Evolutionary conservation across 2,888 invertebrate genomes (phyloP).

Genomic region (Coelopa pilipes): DNA sequence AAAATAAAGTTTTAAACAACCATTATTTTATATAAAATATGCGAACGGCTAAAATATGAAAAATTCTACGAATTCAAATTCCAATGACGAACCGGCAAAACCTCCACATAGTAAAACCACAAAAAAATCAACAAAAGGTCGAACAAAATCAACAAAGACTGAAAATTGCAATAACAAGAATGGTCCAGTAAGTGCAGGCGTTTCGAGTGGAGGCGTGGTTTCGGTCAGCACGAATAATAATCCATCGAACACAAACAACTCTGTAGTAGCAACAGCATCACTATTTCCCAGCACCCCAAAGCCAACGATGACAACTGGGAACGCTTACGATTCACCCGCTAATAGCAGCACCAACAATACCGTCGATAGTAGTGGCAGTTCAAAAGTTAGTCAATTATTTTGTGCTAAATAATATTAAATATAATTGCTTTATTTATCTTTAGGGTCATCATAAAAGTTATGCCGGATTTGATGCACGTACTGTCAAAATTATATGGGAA

Average conservation of each 20-base stretch:
- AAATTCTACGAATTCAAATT: conserved; percentile 33
- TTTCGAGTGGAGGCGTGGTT: conserved; percentile 38
- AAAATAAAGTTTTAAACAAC: too few species aligned
- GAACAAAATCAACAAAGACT: conserved; percentile 56
- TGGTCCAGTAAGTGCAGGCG: conserved; percentile 41
- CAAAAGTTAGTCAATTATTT: not conserved
- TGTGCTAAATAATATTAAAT: not conserved
- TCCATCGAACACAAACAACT: conserved; percentile 44
- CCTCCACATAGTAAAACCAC: conserved; percentile 54
- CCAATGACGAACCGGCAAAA: conserved; percentile 46
- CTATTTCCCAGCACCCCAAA: conserved; percentile 56
- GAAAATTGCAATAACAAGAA: conserved; percentile 44
- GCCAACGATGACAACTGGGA: conserved; percentile 38
- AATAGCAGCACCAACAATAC: conserved; percentile 38
- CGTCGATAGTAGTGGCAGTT: conserved; percentile 44
- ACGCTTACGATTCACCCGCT: conserved; percentile 43
- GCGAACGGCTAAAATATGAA: conserved; percentile 39
- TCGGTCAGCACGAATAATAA: conserved; percentile 41
- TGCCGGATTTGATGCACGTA: conserved; percentile 61
- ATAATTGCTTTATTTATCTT: conserved; percentile 17
- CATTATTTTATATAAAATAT: conserved; percentile 5
- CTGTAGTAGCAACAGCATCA: conserved; percentile 46
- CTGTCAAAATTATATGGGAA: conserved; percentile 66
- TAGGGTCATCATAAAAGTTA: conserved; percentile 59
- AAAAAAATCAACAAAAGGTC: conserved; percentile 63